These are phyloP conservation scores for Drosophila truncata DNA, from an alignment of 1,140 invertebrate genomes.

Conservation along the genomic window DNA sequence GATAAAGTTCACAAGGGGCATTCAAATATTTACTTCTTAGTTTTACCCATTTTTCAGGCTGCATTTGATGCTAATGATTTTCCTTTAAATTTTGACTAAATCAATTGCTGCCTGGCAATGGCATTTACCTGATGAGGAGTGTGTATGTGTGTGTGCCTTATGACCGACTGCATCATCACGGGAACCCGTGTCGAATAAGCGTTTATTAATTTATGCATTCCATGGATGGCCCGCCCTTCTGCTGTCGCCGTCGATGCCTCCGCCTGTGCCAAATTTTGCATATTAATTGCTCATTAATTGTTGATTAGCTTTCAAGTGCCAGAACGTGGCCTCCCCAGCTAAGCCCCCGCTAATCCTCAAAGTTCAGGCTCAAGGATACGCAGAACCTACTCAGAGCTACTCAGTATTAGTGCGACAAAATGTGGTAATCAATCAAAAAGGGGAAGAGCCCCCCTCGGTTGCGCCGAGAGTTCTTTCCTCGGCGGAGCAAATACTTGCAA, in stretches of 20 bases:
- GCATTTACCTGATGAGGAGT: constrained; percentile 6
- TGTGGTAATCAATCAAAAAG: constrained; percentile 79
- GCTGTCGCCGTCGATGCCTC: not conserved
- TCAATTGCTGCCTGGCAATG: constrained; percentile 21
- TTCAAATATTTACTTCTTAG: constrained; percentile 1
- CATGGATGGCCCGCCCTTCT: constrained; percentile 26
- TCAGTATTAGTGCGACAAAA: constrained; percentile 75
- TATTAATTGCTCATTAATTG: constrained; percentile 84
- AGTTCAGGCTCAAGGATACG: constrained; percentile 63
- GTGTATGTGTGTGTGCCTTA: constrained; percentile 20
- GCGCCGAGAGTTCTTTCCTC: constrained; percentile 30
- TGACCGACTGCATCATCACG: constrained; percentile 13
- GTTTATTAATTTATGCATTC: constrained; percentile 75
- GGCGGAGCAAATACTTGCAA: constrained; percentile 73
- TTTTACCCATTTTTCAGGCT: not conserved
- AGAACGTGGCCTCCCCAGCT: constrained; percentile 29
- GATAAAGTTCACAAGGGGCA: not conserved
- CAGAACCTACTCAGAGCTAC: constrained; percentile 60
- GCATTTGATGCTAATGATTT: not conserved
- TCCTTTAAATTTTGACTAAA: constrained; percentile 12
- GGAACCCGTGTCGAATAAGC: constrained; percentile 11
- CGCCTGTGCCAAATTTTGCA: constrained; percentile 64
- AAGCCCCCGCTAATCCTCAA: constrained; percentile 50
- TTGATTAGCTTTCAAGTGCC: constrained; percentile 75
- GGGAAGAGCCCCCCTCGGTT: constrained; percentile 11